Base-by-base conservation (phyloP, 1,140 invertebrate species). In the Drosophila repleta region DNA sequence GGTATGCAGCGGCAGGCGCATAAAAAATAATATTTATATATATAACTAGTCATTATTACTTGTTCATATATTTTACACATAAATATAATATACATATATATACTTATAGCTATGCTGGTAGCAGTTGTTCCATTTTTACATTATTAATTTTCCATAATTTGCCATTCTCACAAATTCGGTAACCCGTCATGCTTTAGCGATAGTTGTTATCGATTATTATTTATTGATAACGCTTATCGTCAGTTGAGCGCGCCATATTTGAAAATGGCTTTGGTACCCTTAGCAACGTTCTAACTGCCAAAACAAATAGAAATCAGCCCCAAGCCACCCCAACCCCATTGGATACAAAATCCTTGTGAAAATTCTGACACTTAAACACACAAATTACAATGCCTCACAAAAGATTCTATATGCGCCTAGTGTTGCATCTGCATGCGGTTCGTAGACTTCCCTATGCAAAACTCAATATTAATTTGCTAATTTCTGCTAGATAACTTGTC, bases 371-470 rank as follows among this genome's bases (percentile, higher is more conserved):
- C 61, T 73, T 78, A 65, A 13, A 11, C 43, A 10, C 29, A 24
- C 15, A 1, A 29, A 17, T 7, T 6, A 32, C 39, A 60, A 90
- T 90, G 85, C 71, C 70, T 3, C 35, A 74, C 13, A 90, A 90
- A 20, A 71, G 85, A 46, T 90, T 90, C 18, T 79, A 79, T 64
- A 49, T 90, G 21, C 83, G 71, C 13, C 57, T 90, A 17, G 61
- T 85, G 8, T 41, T 90, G 48, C 72, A 90, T 29, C 58, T 90
- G 0, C 85, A 90, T 74, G 85, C 85, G 81, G 85, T 90, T 64
- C 37, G 81, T 82, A 37, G 2, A 1, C 3, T 6, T 15, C 11
- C 0, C 17, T 55, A 49, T 5, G 18, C 8, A 0, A 20, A 0
- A 43, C 21, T 24, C 39, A 1, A 24, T 13, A 39, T 3, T 21